A percentile compares a stretch with the other conserved stretches of the same genome.
Conservation (phyloP, 2,888 invertebrate species). For the Protophormia terraenovae region DNA sequence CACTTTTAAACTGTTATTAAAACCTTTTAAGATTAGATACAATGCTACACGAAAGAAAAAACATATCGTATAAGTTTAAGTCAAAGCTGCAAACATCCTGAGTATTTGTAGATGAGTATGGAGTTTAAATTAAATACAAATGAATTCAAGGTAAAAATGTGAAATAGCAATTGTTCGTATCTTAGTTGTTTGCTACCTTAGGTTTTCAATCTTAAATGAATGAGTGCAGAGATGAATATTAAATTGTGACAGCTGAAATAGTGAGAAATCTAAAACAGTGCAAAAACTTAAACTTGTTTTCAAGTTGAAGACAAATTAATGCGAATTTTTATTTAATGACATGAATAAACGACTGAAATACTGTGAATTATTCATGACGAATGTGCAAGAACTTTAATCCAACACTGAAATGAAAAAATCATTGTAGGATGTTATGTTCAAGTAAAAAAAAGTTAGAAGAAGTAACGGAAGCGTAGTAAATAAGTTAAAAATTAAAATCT, state of each 20-base stretch:
- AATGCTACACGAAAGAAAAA: background rate
- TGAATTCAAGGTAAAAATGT: constrained; percentile 34
- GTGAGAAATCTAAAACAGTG: constrained; percentile 18
- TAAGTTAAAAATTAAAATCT: constrained; percentile 9
- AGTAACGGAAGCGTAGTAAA: background rate
- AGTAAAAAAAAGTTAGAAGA: background rate
- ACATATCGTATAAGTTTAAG: background rate
- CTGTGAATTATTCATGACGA: constrained; percentile 38
- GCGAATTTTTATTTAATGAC: constrained; percentile 30
- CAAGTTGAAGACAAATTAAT: constrained; percentile 46
- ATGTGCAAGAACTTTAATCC: constrained; percentile 2
- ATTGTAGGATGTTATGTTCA: constrained; percentile 36
- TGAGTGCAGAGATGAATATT: constrained; percentile 24
- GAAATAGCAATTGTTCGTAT: constrained; percentile 34
- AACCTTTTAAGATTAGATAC: constrained; percentile 55
- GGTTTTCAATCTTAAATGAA: constrained; percentile 43
- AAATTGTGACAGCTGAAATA: constrained; percentile 55
- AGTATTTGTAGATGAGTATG: background rate
- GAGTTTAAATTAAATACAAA: constrained; percentile 16
- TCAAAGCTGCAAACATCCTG: background rate
- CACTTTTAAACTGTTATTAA: constrained; percentile 64
- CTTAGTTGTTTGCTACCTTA: constrained; percentile 33
- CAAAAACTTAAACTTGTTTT: constrained; percentile 38
- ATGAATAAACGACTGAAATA: constrained; percentile 40
- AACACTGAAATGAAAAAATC: background rate